These are phyloP conservation scores for Lochmaea capreae DNA, from an alignment of 2,888 invertebrate species.

Conservation along the genomic window DNA sequence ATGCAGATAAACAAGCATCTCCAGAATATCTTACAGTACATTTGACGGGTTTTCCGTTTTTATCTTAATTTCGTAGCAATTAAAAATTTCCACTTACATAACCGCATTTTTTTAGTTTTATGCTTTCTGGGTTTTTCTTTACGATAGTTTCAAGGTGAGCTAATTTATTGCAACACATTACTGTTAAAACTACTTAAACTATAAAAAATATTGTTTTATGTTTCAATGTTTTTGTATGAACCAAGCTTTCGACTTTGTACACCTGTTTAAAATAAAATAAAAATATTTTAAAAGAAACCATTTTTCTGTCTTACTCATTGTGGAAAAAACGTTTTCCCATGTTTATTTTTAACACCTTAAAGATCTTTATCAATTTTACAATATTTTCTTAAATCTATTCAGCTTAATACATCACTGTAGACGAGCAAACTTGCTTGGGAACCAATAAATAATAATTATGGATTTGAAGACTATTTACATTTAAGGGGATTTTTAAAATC, in stretches of 20 bases:
- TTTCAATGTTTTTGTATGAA: too few species aligned
- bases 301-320: too few species aligned
- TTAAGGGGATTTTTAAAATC: constrained; percentile 1
- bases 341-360: too few species aligned
- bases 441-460: not conserved
- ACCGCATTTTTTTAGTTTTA: not conserved
- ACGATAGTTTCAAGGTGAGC: not conserved
- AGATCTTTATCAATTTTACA: too few species aligned
- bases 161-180: not conserved
- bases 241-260: too few species aligned
- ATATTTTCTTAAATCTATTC: too few species aligned
- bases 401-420: not conserved
- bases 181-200: not conserved
- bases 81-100: not conserved
- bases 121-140: not conserved
- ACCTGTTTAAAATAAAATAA: too few species aligned
- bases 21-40: not conserved
- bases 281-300: too few species aligned
- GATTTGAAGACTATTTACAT: not conserved
- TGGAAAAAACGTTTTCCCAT: too few species aligned
- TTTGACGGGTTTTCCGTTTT: not conserved
- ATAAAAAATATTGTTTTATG: too few species aligned
- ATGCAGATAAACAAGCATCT: not conserved
- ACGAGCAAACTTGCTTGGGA: not conserved
- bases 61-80: not conserved